These are phyloP conservation scores for Melieria crassipennis DNA, from an alignment of 2,888 invertebrate genomes.

Conservation along the genomic window DNA sequence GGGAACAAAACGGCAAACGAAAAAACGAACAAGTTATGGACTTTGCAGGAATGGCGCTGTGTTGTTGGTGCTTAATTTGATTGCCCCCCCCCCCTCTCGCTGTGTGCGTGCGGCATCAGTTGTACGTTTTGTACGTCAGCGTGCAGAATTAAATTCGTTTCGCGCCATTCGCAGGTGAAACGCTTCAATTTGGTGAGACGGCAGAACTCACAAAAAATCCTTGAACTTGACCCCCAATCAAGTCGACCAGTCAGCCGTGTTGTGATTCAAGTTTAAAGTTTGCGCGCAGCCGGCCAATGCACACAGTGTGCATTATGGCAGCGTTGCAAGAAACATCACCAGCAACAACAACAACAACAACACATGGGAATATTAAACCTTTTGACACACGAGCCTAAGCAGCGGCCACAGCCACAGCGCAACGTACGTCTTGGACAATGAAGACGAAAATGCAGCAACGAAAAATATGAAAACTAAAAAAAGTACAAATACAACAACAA, in stretches of 20 bases:
- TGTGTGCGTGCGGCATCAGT: no score
- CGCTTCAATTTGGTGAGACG: constrained; percentile 9
- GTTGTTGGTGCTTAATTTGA: no score
- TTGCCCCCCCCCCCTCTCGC: no score
- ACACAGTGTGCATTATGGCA: not conserved
- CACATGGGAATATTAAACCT: constrained; percentile 7
- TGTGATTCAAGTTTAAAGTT: constrained; percentile 21
- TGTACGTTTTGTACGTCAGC: no score
- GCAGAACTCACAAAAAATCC: constrained; percentile 25
- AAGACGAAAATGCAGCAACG: not conserved
- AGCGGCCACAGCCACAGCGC: not conserved
- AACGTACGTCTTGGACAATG: not conserved
- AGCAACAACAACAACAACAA: not conserved
- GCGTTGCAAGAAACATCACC: not conserved
- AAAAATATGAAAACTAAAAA: not conserved
- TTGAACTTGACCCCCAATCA: constrained; percentile 33
- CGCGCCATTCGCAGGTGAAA: constrained; percentile 17
- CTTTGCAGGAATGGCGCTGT: no score
- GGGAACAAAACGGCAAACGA: no score
- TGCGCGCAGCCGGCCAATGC: constrained; percentile 5
- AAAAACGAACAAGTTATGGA: no score
- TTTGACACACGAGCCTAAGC: constrained; percentile 14
- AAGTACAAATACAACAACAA: not conserved
- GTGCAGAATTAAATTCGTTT: no score
- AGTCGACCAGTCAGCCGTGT: constrained; percentile 24